phyloP scores from a whole-genome alignment of 2,888 invertebrate genomes.

The Conops quadrifasciatus region DNA sequence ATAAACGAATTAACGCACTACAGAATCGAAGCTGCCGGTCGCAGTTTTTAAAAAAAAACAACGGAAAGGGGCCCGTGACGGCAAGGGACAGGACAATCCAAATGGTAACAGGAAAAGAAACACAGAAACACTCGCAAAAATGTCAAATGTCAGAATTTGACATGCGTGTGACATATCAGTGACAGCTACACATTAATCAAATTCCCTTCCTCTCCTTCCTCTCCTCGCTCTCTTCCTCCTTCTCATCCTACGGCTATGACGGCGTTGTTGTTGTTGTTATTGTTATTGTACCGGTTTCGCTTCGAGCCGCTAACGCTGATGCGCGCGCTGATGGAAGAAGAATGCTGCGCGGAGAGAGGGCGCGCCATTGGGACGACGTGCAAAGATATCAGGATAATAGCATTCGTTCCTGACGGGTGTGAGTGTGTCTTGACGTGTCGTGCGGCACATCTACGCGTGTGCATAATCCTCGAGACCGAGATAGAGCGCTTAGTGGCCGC shows the following conservation, averaged over 20 bases:
- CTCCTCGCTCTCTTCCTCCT: conserved; percentile 26
- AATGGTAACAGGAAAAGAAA: conserved; percentile 25
- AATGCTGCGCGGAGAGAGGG: neutral
- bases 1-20: conserved; percentile 56
- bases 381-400: conserved; percentile 28
- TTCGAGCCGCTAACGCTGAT: neutral
- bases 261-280: neutral
- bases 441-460: conserved; percentile 14
- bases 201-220: conserved; percentile 61
- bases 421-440: neutral
- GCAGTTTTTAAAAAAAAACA: conserved; percentile 42
- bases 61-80: conserved; percentile 14
- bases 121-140: conserved; percentile 49
- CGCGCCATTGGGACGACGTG: conserved; percentile 26
- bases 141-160: conserved; percentile 67
- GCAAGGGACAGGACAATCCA: conserved; percentile 1
- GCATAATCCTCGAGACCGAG: conserved; percentile 12
- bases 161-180: conserved; percentile 67
- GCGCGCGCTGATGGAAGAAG: conserved; percentile 16
- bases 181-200: conserved; percentile 67
- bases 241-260: neutral
- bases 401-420: conserved; percentile 9
- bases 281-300: conserved; percentile 1
- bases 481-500: conserved; percentile 24
- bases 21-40: conserved; percentile 44